Conservation (phyloP, 1,140 invertebrate species). For the Halyomorpha halys region DNA sequence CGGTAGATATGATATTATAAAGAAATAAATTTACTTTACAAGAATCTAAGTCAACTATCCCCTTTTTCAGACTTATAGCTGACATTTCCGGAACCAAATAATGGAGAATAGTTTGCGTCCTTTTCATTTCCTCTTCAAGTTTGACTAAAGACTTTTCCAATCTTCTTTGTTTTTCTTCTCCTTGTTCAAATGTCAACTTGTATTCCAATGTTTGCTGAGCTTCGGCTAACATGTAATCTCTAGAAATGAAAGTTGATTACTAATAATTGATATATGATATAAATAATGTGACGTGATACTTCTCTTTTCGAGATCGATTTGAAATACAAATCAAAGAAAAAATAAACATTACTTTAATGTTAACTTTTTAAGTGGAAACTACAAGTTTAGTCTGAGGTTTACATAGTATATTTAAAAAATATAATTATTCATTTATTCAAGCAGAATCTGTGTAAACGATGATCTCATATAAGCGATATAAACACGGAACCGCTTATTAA, state of each 20-base stretch:
- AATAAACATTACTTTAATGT: too few species aligned
- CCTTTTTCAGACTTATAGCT: constrained; percentile 79
- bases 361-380: too few species aligned
- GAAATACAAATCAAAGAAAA: too few species aligned
- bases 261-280: constrained; percentile 2
- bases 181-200: constrained; percentile 89
- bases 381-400: too few species aligned
- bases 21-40: constrained; percentile 62
- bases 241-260: constrained; percentile 33
- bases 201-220: constrained; percentile 95
- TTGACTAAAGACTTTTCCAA: constrained; percentile 93
- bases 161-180: constrained; percentile 92
- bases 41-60: constrained; percentile 87
- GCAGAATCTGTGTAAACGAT: too few species aligned
- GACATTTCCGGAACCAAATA: constrained; percentile 98
- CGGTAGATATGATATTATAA: neutral
- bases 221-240: constrained; percentile 90
- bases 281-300: too few species aligned
- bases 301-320: too few species aligned
- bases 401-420: too few species aligned
- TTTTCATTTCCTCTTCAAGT: constrained; percentile 88
- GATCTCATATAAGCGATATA: too few species aligned
- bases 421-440: too few species aligned
- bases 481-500: too few species aligned
- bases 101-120: constrained; percentile 89